These are phyloP conservation scores for Trichonephila clavata DNA, from an alignment of 1,140 invertebrate genomes.

Conservation along the genomic window DNA sequence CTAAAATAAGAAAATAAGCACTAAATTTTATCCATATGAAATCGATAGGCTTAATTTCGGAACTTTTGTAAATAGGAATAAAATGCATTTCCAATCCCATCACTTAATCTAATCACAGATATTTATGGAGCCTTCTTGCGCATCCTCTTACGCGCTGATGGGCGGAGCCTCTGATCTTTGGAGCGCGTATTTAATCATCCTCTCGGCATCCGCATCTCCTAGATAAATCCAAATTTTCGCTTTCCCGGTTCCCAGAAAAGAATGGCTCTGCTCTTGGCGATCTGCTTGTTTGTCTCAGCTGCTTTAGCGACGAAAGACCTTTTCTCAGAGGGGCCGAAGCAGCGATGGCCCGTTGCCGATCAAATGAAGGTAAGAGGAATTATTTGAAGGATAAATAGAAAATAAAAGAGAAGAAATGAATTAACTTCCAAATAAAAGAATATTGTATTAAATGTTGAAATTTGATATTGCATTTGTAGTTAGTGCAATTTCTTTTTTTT, in stretches of 20 bases:
- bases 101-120: background rate
- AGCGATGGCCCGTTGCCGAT: background rate
- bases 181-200: slow-evolving; percentile 9
- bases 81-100: too few species aligned
- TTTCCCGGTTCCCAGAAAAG: background rate
- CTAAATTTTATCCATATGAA: too few species aligned
- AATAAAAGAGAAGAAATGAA: too few species aligned
- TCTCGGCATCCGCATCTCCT: background rate
- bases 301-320: background rate
- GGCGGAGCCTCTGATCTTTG: background rate
- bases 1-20: too few species aligned
- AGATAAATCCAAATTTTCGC: background rate
- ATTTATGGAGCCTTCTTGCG: background rate
- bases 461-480: too few species aligned
- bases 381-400: too few species aligned
- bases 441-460: too few species aligned
- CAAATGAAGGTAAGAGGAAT: background rate
- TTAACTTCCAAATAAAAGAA: too few species aligned
- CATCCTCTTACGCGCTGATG: background rate
- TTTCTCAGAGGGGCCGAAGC: background rate
- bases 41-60: too few species aligned
- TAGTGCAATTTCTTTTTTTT: too few species aligned
- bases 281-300: background rate
- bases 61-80: too few species aligned
- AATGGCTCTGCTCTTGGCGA: background rate